Evolutionary conservation across 1,140 invertebrate genomes (phyloP).

Genomic region (Cataglyphis hispanica): DNA sequence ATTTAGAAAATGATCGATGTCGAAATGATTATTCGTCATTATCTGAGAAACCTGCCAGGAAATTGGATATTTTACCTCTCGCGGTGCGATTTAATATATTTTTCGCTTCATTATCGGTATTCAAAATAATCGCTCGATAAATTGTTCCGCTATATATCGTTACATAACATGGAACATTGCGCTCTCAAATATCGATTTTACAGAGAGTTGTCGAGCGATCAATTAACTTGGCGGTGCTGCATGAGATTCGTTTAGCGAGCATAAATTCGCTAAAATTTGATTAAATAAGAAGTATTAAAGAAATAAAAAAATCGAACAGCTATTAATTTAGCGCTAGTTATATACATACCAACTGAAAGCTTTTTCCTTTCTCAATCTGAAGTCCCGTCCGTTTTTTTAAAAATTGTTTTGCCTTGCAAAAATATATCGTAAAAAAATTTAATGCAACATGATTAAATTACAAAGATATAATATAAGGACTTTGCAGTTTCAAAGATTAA

Average conservation of each 20-base stretch:
- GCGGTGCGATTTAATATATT: neutral
- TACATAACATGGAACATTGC: neutral
- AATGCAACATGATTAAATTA: neutral
- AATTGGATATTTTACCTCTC: neutral
- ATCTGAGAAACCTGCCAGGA: neutral
- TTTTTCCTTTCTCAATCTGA: neutral
- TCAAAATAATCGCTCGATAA: neutral
- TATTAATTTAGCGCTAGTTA: no score
- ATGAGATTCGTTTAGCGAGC: neutral
- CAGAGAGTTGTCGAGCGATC: conserved; percentile 23
- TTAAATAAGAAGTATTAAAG: no score
- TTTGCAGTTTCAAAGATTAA: neutral
- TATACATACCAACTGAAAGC: neutral
- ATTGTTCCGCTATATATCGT: neutral
- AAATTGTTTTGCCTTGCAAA: neutral
- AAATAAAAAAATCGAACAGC: neutral
- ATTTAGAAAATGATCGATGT: conserved; percentile 55
- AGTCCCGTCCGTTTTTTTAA: no score
- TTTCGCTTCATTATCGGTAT: neutral
- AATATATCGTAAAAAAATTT: neutral
- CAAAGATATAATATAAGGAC: neutral
- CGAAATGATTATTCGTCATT: conserved; percentile 3
- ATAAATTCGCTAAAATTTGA: neutral
- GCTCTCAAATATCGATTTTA: neutral
- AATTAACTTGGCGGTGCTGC: neutral